A percentile compares a stretch with the other conserved stretches of the same genome.
These are phyloP conservation scores for Leptobrachium ailaonicum DNA, from an alignment of 2,113 vertebrate species.

Conservation along the genomic window DNA sequence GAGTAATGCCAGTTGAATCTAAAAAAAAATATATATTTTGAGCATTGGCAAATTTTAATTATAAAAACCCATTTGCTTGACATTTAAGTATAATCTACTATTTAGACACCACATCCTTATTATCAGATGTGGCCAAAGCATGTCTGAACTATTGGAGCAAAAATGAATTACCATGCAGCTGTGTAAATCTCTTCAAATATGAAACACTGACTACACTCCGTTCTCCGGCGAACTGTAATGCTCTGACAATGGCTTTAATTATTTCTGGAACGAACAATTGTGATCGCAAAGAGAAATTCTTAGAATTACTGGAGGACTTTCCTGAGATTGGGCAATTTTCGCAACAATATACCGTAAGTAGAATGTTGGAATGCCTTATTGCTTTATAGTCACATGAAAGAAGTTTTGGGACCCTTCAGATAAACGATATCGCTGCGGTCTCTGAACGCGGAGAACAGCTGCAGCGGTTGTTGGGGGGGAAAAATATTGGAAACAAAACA, in stretches of 20 bases:
- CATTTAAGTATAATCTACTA: constrained; percentile 12
- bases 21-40: neutral
- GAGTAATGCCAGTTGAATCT: neutral
- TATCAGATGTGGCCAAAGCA: constrained; percentile 9
- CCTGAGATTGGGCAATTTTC: neutral
- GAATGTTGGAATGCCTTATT: constrained; percentile 25
- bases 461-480: constrained; percentile 68
- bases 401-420: constrained; percentile 18
- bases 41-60: constrained; percentile 12
- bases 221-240: constrained; percentile 6
- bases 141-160: constrained; percentile 10
- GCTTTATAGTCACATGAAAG: constrained; percentile 18
- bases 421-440: constrained; percentile 10
- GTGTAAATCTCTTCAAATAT: constrained; percentile 20
- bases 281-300: constrained; percentile 8
- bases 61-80: constrained; percentile 8
- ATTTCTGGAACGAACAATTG: constrained; percentile 8
- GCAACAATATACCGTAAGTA: neutral
- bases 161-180: constrained; percentile 3
- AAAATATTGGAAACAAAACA: constrained; percentile 71
- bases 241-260: constrained; percentile 25
- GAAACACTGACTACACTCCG: constrained; percentile 17
- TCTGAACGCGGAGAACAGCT: constrained; percentile 14
- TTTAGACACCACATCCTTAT: constrained; percentile 14
- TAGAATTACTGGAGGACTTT: constrained; percentile 4